Evolutionary conservation across 2,888 invertebrate genomes (phyloP), one percentile per base, ranked within the genome.

Genomic region (Mythimna pallens): DNA sequence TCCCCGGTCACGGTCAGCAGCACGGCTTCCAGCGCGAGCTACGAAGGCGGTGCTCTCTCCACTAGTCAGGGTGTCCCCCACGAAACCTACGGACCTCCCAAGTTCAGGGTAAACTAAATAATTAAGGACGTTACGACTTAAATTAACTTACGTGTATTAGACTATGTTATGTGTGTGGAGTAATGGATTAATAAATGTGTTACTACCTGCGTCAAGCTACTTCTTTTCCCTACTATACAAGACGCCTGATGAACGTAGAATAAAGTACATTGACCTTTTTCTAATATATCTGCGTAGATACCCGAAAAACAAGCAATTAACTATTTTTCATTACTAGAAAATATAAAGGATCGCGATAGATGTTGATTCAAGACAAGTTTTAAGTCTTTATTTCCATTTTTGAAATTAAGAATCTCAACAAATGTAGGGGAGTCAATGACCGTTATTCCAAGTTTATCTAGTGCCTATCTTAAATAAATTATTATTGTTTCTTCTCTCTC

Each of bases 51-150:
- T 80, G 80, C 88, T n/a, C 87, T 94, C 72, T 89, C 93, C 63
- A 92, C 94, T 90, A 93, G 92, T 91, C 96, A 95, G 86, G 94
- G 95, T 68, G 86, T 95, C 62, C 96, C 96, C 65, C 93, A 95
- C 76, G 93, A 94, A 92, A 90, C 92, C 50, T 96, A 96, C 76
- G 96, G 96, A 83, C 83, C 90, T 78, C 95, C 96, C 58, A 92
- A 92, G 76, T 96, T 95, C 90, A 93, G 93, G 85, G 81, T 71
- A 69, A 74, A 87, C 43, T 87, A 88, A 74, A 83, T 82, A 71
- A 65, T 68, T 62, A 50, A 47, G 7, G 47, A 20, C 47, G 17
- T 52, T 65, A 73, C 54, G 71, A 80, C 65, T 70, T 72, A 66
- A 79, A 78, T 76, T 72, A 64, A 72, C 57, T 79, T 78, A 77